phyloP scores from a whole-genome alignment of 2,113 vertebrate genomes.

The Dunckerocampus dactyliophorus region DNA sequence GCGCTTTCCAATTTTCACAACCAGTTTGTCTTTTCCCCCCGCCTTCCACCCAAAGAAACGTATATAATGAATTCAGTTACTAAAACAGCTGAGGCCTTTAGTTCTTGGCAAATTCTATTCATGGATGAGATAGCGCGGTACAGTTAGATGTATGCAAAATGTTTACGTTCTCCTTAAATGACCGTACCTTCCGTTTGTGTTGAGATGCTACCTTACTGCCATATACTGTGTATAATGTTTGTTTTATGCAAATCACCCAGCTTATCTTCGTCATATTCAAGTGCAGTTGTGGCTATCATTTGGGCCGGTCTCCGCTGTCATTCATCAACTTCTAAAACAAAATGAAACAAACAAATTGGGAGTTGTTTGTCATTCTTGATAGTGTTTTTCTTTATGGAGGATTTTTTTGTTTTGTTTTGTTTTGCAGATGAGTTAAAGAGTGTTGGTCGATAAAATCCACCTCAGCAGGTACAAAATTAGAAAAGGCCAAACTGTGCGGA shows the following conservation, averaged over 20 bases:
- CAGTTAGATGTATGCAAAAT: not conserved
- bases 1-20: not conserved
- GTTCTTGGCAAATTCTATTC: not conserved
- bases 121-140: not conserved
- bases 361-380: no score
- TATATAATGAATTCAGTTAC: not conserved
- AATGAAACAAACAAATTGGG: no score
- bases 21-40: not conserved
- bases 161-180: no score
- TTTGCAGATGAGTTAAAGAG: no score
- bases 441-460: not conserved
- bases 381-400: not conserved
- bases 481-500: not conserved
- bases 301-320: no score
- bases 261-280: no score
- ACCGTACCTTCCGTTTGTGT: no score
- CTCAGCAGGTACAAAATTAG: not conserved
- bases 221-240: no score
- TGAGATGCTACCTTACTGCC: no score
- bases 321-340: no score
- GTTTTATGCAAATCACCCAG: no score
- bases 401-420: not conserved
- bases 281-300: no score
- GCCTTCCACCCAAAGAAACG: not conserved
- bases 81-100: not conserved